Evolutionary conservation across 2,888 invertebrate genomes (phyloP), one percentile per base, ranked within the genome.

Genomic region (Ectobius pallidus): DNA sequence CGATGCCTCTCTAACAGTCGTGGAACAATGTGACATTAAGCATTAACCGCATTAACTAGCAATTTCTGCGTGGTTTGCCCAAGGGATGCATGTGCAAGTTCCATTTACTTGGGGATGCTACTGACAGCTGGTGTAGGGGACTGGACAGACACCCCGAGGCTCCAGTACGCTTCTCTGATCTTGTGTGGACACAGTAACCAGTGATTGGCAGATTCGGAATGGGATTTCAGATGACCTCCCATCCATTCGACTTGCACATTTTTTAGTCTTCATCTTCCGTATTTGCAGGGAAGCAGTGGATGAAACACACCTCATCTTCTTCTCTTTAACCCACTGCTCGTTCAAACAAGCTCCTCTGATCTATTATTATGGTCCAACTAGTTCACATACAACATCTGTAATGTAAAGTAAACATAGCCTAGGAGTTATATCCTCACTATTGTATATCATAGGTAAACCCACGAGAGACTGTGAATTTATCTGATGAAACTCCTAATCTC

Each of bases 121-220:
- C 58, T 58, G 58, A 58, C 58, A 58, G 58, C 58, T 58, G 22
- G 30, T 30, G n/a, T 32, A 25, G 25, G 58, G 58, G 58, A n/a
- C n/a, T 1, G 30, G n/a, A 18, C 58, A 58, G 58, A 58, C n/a
- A 30, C n/a, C 58, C 58, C n/a, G 18, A 30, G 58, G 58, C 27
- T 20, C n/a, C 30, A 30, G 58, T n/a, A n/a, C 32, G 32, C 32
- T 30, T 6, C 58, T 58, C 25, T 58, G 58, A 58, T 58, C 58
- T 58, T 58, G 22, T 58, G 58, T 58, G 58, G 58, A 58, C 30
- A 58, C 30, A 58, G 58, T 58, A 25, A 58, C 58, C 58, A 30
- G 58, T 58, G 58, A 58, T 58, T 58, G 58, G 58, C 58, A 58
- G 32, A 30, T 30, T 30, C 58, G 32, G 58, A 58, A 58, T 58